Evolutionary conservation across 35 echinoderm and acorn worm genomes (phyloP).

Genomic region (Lytechinus pictus): DNA sequence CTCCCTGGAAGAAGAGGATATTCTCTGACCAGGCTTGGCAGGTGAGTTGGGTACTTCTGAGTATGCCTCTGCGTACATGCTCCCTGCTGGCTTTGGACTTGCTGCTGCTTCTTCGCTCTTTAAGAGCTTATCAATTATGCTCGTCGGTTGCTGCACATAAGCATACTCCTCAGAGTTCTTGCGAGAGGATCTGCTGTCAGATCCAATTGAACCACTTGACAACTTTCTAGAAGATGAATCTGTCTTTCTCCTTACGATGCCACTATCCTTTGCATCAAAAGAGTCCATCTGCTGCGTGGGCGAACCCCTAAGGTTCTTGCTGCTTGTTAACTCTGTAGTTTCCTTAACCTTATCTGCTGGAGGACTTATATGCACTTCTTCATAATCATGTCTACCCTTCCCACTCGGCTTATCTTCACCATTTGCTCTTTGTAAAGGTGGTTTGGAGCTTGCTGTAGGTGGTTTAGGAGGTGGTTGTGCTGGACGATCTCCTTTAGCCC

Average conservation of each 20-base stretch:
- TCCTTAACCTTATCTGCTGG: conserved; percentile 8
- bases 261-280: conserved; percentile 2
- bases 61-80: conserved; percentile 24
- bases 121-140: conserved; percentile 25
- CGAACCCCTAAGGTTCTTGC: background rate
- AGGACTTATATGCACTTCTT: conserved; percentile 18
- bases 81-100: background rate
- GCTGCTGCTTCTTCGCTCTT: conserved; percentile 23
- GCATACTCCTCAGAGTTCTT: conserved; percentile 31
- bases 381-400: conserved; percentile 28
- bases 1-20: background rate
- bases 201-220: background rate
- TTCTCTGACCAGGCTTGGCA: background rate
- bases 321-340: background rate
- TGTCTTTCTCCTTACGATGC: background rate
- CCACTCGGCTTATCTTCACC: background rate
- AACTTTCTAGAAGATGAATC: background rate
- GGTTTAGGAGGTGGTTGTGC: conserved; percentile 15
- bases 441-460: background rate
- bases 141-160: conserved; percentile 32
- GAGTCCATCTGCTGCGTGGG: conserved; percentile 24
- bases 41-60: background rate
- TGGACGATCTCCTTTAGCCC: background rate
- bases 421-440: background rate
- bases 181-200: conserved; percentile 14